Evolutionary conservation across 2,888 invertebrate species (phyloP), one percentile per base, ranked within the genome.

Genomic region (Pollenia griseotomentosa): DNA sequence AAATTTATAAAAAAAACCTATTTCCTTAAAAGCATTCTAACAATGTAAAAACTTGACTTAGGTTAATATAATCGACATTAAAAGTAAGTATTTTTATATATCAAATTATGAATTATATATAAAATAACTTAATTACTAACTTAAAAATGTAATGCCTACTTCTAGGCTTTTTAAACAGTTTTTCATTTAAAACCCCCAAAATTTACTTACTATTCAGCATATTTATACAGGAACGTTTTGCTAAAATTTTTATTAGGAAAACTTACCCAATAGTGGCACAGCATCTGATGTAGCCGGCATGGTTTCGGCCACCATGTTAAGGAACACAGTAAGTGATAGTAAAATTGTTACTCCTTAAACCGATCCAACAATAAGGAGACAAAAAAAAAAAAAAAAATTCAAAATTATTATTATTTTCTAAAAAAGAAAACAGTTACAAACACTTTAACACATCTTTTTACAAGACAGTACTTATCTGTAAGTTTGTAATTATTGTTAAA

Each of bases 261-360:
- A 92, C 92, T 94, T 94, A 96, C 97, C 97, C 94, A 97, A 95
- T 91, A 97, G 95, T 90, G 97, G 97, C 92, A 98, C 97, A 90
- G 97, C 97, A 94, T 98, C 98, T 89, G 98, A 98, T 88, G 98
- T 99, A 92, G 98, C 98, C 91, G 99, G 99, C 98, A 99, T 98
- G 93, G 98, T 98, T 95, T 99, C 99, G 91, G 99, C 98, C 92
- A 99, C 98, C 97, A 99, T 97, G 94, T 99, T 98, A 93, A 99
- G 96, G 95, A 99, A 99, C 95, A 99, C 99, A 94, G 98, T 99
- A 94, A 99, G 96, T 93, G 99, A 99, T 94, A 99, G 96, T 92
- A 99, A 96, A 94, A 99, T 99, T 91, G 99, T 99, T 90, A 99
- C 98, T 94, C 98, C 98, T 98, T 95, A 77, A 91, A 91, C 74